These are phyloP conservation scores for Zapus hudsonius DNA, from an alignment of 2,113 vertebrate species.

Conservation along the genomic window DNA sequence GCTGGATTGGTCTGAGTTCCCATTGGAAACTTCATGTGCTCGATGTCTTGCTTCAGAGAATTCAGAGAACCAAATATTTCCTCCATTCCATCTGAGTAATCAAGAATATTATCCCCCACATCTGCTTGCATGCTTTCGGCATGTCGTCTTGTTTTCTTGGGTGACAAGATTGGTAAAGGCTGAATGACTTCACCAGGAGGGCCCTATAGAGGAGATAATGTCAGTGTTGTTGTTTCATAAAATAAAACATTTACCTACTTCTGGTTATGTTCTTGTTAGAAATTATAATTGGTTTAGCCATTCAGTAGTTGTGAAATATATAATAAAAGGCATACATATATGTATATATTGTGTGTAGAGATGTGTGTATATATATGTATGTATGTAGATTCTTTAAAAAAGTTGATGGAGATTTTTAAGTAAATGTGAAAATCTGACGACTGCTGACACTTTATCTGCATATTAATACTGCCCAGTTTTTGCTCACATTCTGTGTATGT, in stretches of 20 bases:
- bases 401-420: background rate
- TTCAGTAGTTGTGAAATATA: background rate
- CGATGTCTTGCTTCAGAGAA: slow-evolving; percentile 96
- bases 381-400: background rate
- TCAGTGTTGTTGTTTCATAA: background rate
- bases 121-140: slow-evolving; percentile 91
- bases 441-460: background rate
- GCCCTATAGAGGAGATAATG: slow-evolving; percentile 85
- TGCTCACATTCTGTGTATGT: background rate
- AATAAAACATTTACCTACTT: background rate
- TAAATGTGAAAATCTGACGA: background rate
- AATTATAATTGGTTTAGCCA: background rate
- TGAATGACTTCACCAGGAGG: slow-evolving; percentile 97
- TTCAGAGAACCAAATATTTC: slow-evolving; percentile 96
- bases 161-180: slow-evolving; percentile 93
- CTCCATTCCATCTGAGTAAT: slow-evolving; percentile 97
- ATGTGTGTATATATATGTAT: too few species aligned
- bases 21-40: slow-evolving; percentile 98
- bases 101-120: slow-evolving; percentile 88
- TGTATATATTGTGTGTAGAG: background rate
- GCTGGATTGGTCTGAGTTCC: slow-evolving; percentile 96
- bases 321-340: background rate
- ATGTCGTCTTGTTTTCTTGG: slow-evolving; percentile 94
- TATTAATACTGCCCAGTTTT: background rate
- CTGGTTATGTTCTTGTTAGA: background rate